Conservation (phyloP, 92 coral and sea anemone genomes). For the Zoanthus gigantus region DNA sequence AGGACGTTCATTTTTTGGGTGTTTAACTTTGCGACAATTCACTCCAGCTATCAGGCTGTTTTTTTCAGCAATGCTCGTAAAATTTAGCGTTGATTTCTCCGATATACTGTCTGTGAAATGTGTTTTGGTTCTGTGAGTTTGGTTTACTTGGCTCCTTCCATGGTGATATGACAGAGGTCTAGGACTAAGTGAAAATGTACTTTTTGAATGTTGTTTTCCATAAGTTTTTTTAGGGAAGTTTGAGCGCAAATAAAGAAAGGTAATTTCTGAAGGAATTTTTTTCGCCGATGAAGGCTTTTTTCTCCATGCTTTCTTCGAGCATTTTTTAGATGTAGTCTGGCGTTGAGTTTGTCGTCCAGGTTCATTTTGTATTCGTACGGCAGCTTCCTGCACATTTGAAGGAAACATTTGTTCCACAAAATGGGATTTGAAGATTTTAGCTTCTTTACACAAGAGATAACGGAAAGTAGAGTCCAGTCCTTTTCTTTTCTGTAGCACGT, state of each 20-base stretch:
- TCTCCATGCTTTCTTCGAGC: not conserved
- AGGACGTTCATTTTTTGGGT: not conserved
- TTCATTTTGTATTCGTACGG: not conserved
- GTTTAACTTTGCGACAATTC: not conserved
- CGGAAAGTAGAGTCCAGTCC: not conserved
- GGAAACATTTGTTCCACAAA: slow-evolving; percentile 8
- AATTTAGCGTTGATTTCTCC: not conserved
- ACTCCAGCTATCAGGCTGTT: not conserved
- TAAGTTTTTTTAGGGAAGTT: not conserved
- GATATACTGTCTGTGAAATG: not conserved
- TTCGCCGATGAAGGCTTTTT: not conserved
- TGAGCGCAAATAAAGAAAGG: not conserved
- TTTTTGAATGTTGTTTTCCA: not conserved
- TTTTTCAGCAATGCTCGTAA: not conserved
- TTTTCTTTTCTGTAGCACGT: not conserved
- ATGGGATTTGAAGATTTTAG: not conserved
- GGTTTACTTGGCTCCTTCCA: not conserved
- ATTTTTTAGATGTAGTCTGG: not conserved
- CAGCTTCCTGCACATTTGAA: not conserved
- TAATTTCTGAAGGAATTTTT: not conserved
- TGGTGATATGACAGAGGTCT: not conserved
- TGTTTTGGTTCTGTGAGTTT: not conserved
- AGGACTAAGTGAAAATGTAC: not conserved
- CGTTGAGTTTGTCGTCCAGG: not conserved
- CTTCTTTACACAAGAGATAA: slow-evolving; percentile 9